Base-by-base conservation (phyloP, 2,797 vertebrate species). In the Sphaeramia orbicularis region DNA sequence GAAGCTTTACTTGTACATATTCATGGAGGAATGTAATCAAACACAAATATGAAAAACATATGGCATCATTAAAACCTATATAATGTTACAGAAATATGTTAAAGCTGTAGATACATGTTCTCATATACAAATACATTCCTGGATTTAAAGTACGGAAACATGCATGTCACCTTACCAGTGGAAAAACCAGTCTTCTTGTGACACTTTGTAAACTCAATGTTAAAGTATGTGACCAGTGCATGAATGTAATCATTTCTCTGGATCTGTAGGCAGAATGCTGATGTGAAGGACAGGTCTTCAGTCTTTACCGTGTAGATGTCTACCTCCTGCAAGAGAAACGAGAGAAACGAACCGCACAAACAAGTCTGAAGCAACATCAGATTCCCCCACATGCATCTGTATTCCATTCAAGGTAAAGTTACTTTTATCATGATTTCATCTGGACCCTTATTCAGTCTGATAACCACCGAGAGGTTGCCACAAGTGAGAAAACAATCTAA, bases 181-280 rank as follows among this genome's bases (percentile, higher is more conserved):
- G 97, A 99, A 92, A 99, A 99, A 21, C 97, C 96, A 1, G 96
- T 99, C 85, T 98, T 99, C 80, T 99, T 99, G 89, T 99, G 98
- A 94, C 97, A 99, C 90, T 99, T 99, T 0, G 97, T 98, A 93
- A 99, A 99, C 89, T 99, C 98, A 0, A 99, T 96, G 90, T 97
- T 98, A 91, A 99, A 99, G 89, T 98, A 99, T 72, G 98, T 98
- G 89, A 99, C 96, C 73, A 99, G 88, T 4, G 98, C 98, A 0
- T 99, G 98, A 83, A 99, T 88, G 36, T 99, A 99, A 86, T 99
- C 98, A 0, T 98, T 99, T 63, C 98, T 96, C 86, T 98, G 97
- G 81, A 98, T 94, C 90, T 99, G 97, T 74, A 99, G 95, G 90
- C 97, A 97, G 92, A 99, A 98, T 0, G 96, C 86, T n/a, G 98